phyloP scores from a whole-genome alignment of 2,888 invertebrate genomes.

The Torymus aiolomorphi region DNA sequence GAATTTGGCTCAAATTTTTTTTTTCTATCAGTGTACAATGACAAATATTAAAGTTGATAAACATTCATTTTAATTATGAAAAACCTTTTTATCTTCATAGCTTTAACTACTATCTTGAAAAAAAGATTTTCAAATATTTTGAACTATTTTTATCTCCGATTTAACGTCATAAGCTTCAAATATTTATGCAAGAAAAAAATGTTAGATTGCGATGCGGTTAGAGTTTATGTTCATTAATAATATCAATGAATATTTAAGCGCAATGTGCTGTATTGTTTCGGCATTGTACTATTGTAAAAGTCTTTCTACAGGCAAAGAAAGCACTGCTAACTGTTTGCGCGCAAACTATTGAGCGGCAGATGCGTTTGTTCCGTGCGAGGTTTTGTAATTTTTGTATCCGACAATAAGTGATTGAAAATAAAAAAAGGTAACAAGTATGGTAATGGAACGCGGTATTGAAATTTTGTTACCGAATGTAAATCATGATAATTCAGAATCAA shows the following conservation, averaged over 20 bases:
- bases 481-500: slow-evolving; percentile 5
- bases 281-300: not conserved
- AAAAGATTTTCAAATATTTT: slow-evolving; percentile 4
- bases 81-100: slow-evolving; percentile 22
- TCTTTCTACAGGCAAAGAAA: not conserved
- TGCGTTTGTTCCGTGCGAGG: slow-evolving; percentile 33
- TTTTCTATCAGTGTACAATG: no score
- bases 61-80: slow-evolving; percentile 10
- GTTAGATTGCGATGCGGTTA: no score
- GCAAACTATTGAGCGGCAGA: slow-evolving; percentile 9
- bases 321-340: slow-evolving; percentile 20
- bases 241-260: not conserved
- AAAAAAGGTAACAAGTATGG: not conserved
- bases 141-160: slow-evolving; percentile 12
- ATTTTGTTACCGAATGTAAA: slow-evolving; percentile 23
- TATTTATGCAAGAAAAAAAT: slow-evolving; percentile 11
- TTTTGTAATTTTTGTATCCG: slow-evolving; percentile 56
- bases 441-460: not conserved
- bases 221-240: no score
- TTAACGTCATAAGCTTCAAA: slow-evolving; percentile 21
- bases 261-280: not conserved
- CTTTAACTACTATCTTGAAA: not conserved
- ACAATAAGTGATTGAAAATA: slow-evolving; percentile 44
- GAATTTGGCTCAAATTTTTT: no score
- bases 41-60: not conserved